Evolutionary conservation across 2,888 invertebrate genomes (phyloP), one percentile per base, ranked within the genome.

Genomic region (Orgyia antiqua): DNA sequence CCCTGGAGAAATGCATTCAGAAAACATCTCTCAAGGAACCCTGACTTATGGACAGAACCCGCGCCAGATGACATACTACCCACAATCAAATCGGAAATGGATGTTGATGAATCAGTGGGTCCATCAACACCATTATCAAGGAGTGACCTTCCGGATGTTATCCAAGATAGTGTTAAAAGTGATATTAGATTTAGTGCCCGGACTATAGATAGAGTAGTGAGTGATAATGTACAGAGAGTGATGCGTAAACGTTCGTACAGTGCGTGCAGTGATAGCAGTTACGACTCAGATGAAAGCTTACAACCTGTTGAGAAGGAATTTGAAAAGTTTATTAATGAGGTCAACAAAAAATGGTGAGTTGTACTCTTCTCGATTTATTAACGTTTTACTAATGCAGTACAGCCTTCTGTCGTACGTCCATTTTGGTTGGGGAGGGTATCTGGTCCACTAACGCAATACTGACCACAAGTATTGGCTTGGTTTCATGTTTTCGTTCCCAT

Each of bases 321-420:
- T 45, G 76, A 78, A 44, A 64, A 66, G 53, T 82, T 86, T 24
- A 72, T 83, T 45, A 66, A 73, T 29, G 83, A 86, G 36, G 83
- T 87, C 31, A 73, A 77, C 55, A 73, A 69, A 50, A 79, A 83
- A 71, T 86, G 87, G 87, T 87, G 45, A 74, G 83, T 15, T 15
- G 6, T 15, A 15, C 6, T 15, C 4, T 15, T 15, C 4, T 15
- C n/a, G n/a, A n/a, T n/a, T n/a, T n/a, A n/a, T n/a, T n/a, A n/a
- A n/a, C n/a, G n/a, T n/a, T n/a, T n/a, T n/a, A n/a, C n/a, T n/a
- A n/a, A n/a, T n/a, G n/a, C n/a, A n/a, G n/a, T n/a, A n/a, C n/a
- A n/a, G n/a, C n/a, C n/a, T n/a, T n/a, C n/a, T n/a, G n/a, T n/a
- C n/a, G n/a, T n/a, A n/a, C n/a, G n/a, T n/a, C n/a, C n/a, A n/a